These are phyloP conservation scores for Austrolebias charrua DNA, from an alignment of 2,797 vertebrate species.

Conservation along the genomic window DNA sequence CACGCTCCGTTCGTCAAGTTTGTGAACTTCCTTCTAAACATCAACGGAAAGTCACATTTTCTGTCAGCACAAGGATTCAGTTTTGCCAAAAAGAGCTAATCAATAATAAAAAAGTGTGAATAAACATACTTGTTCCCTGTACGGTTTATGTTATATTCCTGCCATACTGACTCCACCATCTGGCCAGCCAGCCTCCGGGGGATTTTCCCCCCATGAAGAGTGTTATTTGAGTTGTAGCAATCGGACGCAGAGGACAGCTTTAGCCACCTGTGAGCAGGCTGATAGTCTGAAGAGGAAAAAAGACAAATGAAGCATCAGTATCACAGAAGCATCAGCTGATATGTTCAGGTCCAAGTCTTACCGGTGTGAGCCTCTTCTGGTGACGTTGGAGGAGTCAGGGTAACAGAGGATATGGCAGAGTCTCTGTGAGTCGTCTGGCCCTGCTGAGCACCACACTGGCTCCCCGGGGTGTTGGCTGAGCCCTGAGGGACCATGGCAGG, in stretches of 20 bases:
- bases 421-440: slow-evolving; percentile 90
- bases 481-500: slow-evolving; percentile 83
- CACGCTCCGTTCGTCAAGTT: slow-evolving; percentile 87
- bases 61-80: neutral
- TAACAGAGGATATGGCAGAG: slow-evolving; percentile 93
- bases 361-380: slow-evolving; percentile 94
- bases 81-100: neutral
- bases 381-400: slow-evolving; percentile 92
- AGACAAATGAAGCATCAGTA: neutral
- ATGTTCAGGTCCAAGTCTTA: slow-evolving; percentile 43
- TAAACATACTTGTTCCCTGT: slow-evolving; percentile 91
- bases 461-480: slow-evolving; percentile 85
- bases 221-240: slow-evolving; percentile 87
- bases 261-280: slow-evolving; percentile 90
- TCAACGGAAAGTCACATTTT: slow-evolving; percentile 10
- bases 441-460: slow-evolving; percentile 89
- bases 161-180: slow-evolving; percentile 95
- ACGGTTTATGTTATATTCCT: slow-evolving; percentile 94
- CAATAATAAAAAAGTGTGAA: neutral
- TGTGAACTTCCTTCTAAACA: slow-evolving; percentile 91
- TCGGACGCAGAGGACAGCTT: slow-evolving; percentile 89
- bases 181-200: slow-evolving; percentile 91
- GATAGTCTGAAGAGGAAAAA: slow-evolving; percentile 77
- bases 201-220: slow-evolving; percentile 92
- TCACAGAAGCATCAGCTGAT: neutral